Conservation (phyloP, 2,113 vertebrate genomes). For the Ctenomys sociabilis region DNA sequence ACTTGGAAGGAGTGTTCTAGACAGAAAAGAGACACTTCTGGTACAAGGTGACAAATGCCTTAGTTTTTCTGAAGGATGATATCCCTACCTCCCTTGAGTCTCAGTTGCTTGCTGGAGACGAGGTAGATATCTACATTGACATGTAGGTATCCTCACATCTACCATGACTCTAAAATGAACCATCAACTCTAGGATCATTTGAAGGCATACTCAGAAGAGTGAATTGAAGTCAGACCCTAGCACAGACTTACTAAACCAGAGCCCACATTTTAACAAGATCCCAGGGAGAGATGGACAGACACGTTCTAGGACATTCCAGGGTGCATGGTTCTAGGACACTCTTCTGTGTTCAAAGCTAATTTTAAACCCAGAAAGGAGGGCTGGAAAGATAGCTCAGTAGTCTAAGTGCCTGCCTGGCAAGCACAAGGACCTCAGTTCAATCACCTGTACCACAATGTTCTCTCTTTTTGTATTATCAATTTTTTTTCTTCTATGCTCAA, state of each 20-base stretch:
- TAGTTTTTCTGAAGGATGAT: background rate
- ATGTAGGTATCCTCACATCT: background rate
- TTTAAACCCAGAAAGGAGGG: background rate
- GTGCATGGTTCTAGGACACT: background rate
- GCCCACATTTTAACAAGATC: background rate
- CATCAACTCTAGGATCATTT: background rate
- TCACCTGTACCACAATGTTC: too few species aligned
- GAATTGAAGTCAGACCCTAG: background rate
- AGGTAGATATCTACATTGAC: background rate
- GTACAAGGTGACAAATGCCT: background rate
- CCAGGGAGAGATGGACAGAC: background rate
- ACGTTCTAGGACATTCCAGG: background rate
- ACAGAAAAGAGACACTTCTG: background rate
- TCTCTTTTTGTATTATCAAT: background rate
- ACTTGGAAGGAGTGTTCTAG: too few species aligned
- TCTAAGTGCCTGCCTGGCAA: too few species aligned
- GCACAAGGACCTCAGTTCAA: too few species aligned
- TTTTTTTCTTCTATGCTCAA: background rate
- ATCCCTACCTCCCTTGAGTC: too few species aligned
- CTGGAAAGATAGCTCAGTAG: too few species aligned
- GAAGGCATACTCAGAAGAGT: background rate
- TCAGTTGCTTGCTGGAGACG: too few species aligned
- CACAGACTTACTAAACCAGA: background rate
- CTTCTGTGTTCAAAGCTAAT: background rate
- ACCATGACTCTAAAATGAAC: background rate